These are phyloP conservation scores for Drosophila rellima DNA, from an alignment of 2,888 invertebrate species.

Conservation along the genomic window DNA sequence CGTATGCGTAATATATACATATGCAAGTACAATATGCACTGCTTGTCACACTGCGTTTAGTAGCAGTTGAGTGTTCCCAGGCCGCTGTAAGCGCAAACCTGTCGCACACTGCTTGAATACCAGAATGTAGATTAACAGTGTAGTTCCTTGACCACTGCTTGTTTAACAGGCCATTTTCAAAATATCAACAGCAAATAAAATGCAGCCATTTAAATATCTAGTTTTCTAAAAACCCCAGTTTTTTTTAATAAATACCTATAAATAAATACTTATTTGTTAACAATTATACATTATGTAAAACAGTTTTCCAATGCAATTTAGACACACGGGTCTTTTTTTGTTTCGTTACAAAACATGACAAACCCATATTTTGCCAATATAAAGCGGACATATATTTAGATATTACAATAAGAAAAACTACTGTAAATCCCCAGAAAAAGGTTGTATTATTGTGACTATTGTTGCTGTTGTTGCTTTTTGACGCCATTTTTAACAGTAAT, in stretches of 20 bases:
- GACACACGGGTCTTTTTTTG: background rate
- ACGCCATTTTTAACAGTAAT: constrained; percentile 56
- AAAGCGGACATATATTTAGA: constrained; percentile 2
- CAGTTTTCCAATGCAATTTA: constrained; percentile 9
- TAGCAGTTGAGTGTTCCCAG: background rate
- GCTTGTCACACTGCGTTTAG: constrained; percentile 24
- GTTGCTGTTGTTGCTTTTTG: constrained; percentile 16
- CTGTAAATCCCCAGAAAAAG: constrained; percentile 38
- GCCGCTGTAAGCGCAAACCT: constrained; percentile 2
- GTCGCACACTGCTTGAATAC: constrained; percentile 5
- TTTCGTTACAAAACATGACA: constrained; percentile 30
- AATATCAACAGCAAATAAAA: background rate
- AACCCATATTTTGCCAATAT: constrained; percentile 27
- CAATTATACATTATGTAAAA: constrained; percentile 7
- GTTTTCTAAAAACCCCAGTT: background rate
- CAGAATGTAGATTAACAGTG: background rate
- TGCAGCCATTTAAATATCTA: background rate
- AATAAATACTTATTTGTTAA: constrained; percentile 1
- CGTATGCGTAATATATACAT: constrained; percentile 61
- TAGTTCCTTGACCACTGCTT: background rate
- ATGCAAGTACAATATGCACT: constrained; percentile 30
- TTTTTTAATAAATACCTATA: background rate
- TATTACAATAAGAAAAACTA: background rate
- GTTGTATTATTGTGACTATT: background rate
- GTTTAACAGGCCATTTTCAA: background rate